phyloP scores from a whole-genome alignment of 2,888 invertebrate genomes.

The Parapristionchus giblindavisi region DNA sequence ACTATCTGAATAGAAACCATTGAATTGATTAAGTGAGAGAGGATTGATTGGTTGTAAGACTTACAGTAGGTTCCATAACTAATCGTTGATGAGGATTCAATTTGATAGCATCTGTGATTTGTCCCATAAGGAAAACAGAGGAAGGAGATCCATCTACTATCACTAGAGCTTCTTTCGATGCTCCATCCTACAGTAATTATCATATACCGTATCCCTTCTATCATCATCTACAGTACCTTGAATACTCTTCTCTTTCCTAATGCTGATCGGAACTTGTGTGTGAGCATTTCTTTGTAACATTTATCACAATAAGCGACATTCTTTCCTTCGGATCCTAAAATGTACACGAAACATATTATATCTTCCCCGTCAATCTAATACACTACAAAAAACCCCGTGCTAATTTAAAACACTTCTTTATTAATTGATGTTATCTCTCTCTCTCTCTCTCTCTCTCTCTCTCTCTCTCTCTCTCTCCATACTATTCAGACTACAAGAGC shows the following conservation, averaged over 20 bases:
- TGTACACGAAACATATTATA: neutral
- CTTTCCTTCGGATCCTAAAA: constrained; percentile 28
- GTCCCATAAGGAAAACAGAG: constrained; percentile 29
- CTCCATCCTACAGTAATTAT: constrained; percentile 18
- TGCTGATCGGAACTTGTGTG: constrained; percentile 36
- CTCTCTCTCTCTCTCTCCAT: neutral
- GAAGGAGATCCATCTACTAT: constrained; percentile 9
- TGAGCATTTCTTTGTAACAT: constrained; percentile 34
- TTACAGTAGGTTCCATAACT: constrained; percentile 36
- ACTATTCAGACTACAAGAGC: neutral
- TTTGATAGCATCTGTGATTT: constrained; percentile 20
- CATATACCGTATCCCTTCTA: neutral
- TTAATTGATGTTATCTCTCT: no score
- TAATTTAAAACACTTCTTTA: no score
- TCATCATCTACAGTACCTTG: constrained; percentile 12
- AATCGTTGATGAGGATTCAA: constrained; percentile 16
- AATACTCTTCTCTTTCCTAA: constrained; percentile 35
- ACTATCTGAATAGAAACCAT: constrained; percentile 9
- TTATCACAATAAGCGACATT: constrained; percentile 33
- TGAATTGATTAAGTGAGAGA: neutral
- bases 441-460: no score
- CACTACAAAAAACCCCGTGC: neutral
- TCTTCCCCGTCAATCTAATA: neutral
- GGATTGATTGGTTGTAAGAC: neutral
- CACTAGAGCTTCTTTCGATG: constrained; percentile 23